Percentiles rank a stretch among this genome's conserved stretches.
Conservation (phyloP, 2,113 vertebrate genomes). For the Aythya baeri region DNA sequence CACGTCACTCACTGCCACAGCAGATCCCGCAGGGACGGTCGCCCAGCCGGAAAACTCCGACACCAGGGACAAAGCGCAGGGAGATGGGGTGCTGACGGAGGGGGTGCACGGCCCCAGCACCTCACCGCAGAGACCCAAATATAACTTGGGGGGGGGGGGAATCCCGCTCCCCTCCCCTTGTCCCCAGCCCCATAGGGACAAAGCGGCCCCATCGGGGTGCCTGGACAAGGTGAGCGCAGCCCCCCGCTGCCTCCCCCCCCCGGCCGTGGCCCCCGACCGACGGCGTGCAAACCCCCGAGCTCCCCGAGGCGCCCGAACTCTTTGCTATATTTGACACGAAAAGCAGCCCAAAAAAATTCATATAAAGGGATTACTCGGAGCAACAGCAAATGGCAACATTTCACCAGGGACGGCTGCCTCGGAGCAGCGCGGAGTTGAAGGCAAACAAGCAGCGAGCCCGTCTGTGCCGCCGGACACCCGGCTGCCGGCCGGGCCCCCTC, state of each 20-base stretch:
- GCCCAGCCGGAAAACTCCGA: background rate
- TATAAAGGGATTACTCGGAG: constrained; percentile 20
- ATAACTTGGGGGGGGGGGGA: too few relatives aligned
- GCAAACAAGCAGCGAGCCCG: background rate
- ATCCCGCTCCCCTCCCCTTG: rapidly evolving
- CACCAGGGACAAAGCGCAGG: background rate
- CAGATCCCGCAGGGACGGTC: background rate
- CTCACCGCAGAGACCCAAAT: background rate
- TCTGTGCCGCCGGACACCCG: background rate
- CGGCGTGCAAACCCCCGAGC: background rate
- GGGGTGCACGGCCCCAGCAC: background rate
- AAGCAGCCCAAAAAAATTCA: constrained; percentile 3
- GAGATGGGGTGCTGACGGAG: rapidly evolving
- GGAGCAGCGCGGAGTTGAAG: background rate
- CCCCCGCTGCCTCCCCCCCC: background rate
- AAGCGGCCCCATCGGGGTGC: background rate
- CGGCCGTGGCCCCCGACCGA: background rate
- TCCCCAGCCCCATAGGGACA: background rate
- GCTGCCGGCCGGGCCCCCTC: background rate
- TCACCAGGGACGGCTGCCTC: background rate
- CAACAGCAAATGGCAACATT: constrained; percentile 12
- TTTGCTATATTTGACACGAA: background rate
- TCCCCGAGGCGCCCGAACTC: background rate
- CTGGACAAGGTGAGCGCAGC: background rate
- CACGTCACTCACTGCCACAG: constrained; percentile 36